Conservation (phyloP, 2,113 vertebrate genomes). For the Piaya cayana region DNA sequence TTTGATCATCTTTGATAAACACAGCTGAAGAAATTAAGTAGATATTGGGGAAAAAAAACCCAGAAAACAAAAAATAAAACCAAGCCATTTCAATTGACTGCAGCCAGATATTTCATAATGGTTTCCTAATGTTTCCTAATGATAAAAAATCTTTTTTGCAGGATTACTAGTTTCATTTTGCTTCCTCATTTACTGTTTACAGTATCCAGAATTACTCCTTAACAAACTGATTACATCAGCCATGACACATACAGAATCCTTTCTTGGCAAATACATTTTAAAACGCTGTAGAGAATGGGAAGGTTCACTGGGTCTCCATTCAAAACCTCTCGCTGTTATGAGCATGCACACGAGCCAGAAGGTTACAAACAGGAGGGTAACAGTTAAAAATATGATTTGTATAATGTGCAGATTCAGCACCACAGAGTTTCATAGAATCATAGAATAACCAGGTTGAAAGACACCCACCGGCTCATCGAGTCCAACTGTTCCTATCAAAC, state of each 20-base stretch:
- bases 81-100: not conserved
- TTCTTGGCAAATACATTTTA: not conserved
- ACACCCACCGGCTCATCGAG: too few species aligned
- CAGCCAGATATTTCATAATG: not conserved
- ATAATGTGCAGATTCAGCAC: not conserved
- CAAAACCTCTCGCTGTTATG: not conserved
- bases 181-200: not conserved
- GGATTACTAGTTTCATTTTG: not conserved
- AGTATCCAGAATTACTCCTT: not conserved
- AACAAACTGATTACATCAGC: not conserved
- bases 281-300: not conserved
- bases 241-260: not conserved
- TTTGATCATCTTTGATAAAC: not conserved
- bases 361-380: rapidly evolving
- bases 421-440: too few species aligned
- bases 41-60: too few species aligned
- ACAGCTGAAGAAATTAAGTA: not conserved
- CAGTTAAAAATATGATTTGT: not conserved
- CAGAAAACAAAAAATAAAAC: rapidly evolving
- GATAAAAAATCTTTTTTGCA: not conserved
- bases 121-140: not conserved
- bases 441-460: too few species aligned
- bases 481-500: too few species aligned
- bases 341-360: rapidly evolving
- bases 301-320: not conserved